Evolutionary conservation across 2,888 invertebrate genomes (phyloP).

Genomic region (Tenthredo scrophulariae): DNA sequence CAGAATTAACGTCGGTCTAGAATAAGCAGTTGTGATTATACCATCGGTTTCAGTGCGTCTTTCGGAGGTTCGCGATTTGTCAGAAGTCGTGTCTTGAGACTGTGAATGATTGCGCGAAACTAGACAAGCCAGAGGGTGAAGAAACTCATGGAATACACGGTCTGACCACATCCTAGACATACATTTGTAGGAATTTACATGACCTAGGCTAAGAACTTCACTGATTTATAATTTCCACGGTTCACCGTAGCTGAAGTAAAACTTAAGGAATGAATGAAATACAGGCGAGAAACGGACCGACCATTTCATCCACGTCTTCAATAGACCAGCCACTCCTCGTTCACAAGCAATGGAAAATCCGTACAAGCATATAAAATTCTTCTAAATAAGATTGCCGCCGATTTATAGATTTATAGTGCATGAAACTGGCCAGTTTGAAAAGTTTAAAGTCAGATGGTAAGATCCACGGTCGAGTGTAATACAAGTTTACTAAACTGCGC

Average conservation of each 20-base stretch:
- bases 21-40: neutral
- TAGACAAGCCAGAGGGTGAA: neutral
- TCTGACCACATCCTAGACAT: neutral
- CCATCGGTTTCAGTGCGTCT: neutral
- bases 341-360: neutral
- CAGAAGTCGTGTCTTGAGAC: constrained; percentile 32
- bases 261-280: neutral
- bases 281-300: neutral
- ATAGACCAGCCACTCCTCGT: neutral
- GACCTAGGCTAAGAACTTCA: neutral
- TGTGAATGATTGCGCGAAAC: constrained; percentile 36
- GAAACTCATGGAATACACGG: neutral
- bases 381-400: neutral
- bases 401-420: constrained; percentile 19
- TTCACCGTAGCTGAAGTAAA: neutral
- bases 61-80: constrained; percentile 21
- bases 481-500: constrained; percentile 38
- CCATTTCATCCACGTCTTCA: neutral
- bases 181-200: neutral
- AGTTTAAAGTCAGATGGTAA: constrained; percentile 38
- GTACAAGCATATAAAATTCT: neutral
- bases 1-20: neutral
- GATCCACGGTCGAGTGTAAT: constrained; percentile 14
- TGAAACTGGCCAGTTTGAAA: constrained; percentile 35
- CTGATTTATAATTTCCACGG: constrained; percentile 8